These are phyloP conservation scores for Mimachlamys varia DNA, from an alignment of 2,888 invertebrate genomes.

Conservation along the genomic window DNA sequence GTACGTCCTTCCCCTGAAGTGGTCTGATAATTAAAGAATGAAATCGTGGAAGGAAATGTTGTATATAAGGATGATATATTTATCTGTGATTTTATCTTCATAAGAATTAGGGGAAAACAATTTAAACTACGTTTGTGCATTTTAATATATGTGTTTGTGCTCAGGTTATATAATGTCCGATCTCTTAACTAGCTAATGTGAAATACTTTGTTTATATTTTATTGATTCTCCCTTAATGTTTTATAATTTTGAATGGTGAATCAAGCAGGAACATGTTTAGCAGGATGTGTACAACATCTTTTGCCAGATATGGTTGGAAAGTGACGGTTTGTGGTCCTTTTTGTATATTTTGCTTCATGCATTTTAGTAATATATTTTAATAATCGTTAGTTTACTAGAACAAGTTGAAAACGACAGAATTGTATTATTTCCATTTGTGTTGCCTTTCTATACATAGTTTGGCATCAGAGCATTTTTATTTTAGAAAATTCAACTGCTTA, in stretches of 20 bases:
- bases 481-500: no score
- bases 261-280: not conserved
- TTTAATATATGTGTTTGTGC: constrained; percentile 1
- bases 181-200: not conserved
- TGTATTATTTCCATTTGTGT: not conserved
- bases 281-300: not conserved
- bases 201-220: not conserved
- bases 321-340: not conserved
- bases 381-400: not conserved
- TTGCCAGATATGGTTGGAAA: not conserved
- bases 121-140: not conserved
- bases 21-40: not conserved
- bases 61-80: not conserved
- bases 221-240: not conserved
- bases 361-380: not conserved
- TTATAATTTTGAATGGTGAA: not conserved
- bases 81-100: constrained; percentile 9
- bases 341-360: not conserved
- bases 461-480: no score
- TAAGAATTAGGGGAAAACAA: not conserved
- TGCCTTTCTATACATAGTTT: no score
- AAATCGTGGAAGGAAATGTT: not conserved
- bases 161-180: constrained; percentile 23
- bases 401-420: not conserved
- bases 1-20: not conserved